A percentile compares a stretch with the other conserved stretches of the same genome.
Conservation (phyloP, 2,113 vertebrate species). For the Pelecanoides urinatrix region DNA sequence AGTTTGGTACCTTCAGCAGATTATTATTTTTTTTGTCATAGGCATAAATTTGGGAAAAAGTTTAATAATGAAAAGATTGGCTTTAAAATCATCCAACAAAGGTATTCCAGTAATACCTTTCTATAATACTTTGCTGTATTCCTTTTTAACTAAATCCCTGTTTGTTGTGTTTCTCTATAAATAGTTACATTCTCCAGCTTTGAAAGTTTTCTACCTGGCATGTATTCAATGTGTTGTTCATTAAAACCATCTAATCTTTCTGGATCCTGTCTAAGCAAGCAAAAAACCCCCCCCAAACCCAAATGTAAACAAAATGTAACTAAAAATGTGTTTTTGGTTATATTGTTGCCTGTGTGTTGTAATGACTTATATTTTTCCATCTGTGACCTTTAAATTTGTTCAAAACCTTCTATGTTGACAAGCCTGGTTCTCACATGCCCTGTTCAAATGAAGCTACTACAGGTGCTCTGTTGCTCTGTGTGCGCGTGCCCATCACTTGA, state of each 20-base stretch:
- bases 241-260: not conserved
- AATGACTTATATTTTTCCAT: not conserved
- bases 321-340: not conserved
- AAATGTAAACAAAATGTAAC: not conserved
- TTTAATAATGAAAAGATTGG: not conserved
- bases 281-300: too few species aligned
- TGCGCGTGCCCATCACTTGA: not conserved
- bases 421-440: not conserved
- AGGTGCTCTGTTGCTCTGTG: not conserved
- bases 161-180: not conserved
- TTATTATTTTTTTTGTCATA: not conserved
- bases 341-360: not conserved
- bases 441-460: not conserved
- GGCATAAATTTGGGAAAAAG: not conserved
- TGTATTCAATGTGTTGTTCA: not conserved
- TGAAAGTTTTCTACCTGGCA: not conserved
- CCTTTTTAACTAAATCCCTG: not conserved
- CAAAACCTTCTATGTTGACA: not conserved
- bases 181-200: not conserved
- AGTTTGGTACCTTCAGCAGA: not conserved
- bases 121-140: not conserved
- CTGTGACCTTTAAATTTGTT: not conserved
- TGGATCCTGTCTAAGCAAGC: not conserved
- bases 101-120: not conserved
- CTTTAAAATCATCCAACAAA: not conserved